Evolutionary conservation across 2,797 vertebrate species (phyloP), one percentile per base, ranked within the genome.

Genomic region (Manis pentadactyla): DNA sequence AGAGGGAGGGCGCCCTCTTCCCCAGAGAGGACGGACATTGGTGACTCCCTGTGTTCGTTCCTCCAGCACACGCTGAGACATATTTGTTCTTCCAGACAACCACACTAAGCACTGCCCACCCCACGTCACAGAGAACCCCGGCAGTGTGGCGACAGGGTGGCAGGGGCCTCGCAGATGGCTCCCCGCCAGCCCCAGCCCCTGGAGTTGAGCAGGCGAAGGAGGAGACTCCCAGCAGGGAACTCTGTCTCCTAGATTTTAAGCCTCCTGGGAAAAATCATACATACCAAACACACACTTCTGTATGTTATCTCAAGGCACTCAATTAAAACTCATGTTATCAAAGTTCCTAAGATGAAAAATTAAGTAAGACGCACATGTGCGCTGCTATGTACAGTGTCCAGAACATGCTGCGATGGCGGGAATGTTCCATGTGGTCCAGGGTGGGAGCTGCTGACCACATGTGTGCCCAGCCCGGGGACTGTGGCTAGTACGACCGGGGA

Each of bases 341-440:
- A 17, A 27, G 19, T 31, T 46, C 64, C 55, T 29, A 17, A 42
- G 73, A 64, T 29, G 19, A 57, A 95, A 49, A 55, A 42, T 31
- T 17, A 57, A 78, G 31, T 27, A 63, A 49, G n/a, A 87, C 1
- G 4, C 49, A 37, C 5, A 29, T 0, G 1, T 1, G 42, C 27
- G 25, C 2, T 23, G 85, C 74, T 71, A 37, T 2, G 13, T 39
- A 27, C 2, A 1, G n/a, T 1, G 8, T 13, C 18, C 14, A n/a
- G 59, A 25, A 74, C 0, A 0, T 9, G 46, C 51, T 37, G 15
- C 0, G 1, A 17, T 0, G 15, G 27, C 0, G 4, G 8, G 84
- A 53, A 46, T 1, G 15, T 7, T 63, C 42, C 1, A 4, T 4
- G 46, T 7, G 63, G 51, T 8, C 25, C 46, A 71, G 11, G 0